Evolutionary conservation across 2,113 vertebrate species (phyloP).

Genomic region (Sceloporus undulatus): DNA sequence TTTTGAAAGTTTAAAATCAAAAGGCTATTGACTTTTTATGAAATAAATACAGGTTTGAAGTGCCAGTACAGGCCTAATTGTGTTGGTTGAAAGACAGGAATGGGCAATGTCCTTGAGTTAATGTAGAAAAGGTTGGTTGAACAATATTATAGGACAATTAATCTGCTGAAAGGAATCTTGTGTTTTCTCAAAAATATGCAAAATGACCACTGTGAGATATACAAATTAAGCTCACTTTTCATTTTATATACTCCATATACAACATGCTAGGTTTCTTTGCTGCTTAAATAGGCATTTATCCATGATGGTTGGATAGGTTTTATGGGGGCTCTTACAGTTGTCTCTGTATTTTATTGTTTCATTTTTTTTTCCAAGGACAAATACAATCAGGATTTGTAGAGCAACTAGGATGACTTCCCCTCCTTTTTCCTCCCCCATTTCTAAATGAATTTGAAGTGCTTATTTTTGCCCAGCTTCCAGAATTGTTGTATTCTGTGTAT

Average conservation of each 20-base stretch:
- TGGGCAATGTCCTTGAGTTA: neutral
- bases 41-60: neutral
- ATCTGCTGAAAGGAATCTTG: neutral
- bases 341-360: slow-evolving; percentile 13
- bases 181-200: neutral
- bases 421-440: neutral
- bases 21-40: neutral
- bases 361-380: slow-evolving; percentile 43
- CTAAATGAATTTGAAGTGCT: slow-evolving; percentile 36
- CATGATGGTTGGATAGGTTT: neutral
- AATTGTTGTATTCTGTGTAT: slow-evolving; percentile 41
- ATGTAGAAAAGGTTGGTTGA: neutral
- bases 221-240: slow-evolving; percentile 7
- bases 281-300: neutral
- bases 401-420: slow-evolving; percentile 8
- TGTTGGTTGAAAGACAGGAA: neutral
- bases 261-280: neutral
- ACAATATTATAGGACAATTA: neutral
- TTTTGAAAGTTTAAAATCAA: neutral
- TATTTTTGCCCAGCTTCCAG: slow-evolving; percentile 50
- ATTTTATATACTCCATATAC: slow-evolving; percentile 1
- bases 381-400: slow-evolving; percentile 35
- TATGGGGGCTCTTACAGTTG: neutral
- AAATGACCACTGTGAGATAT: neutral
- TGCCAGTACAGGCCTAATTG: neutral